Percentiles rank a stretch among this genome's conserved stretches.
These are phyloP conservation scores for Sminthopsis crassicaudata DNA, from an alignment of 2,113 vertebrate species.

Conservation along the genomic window DNA sequence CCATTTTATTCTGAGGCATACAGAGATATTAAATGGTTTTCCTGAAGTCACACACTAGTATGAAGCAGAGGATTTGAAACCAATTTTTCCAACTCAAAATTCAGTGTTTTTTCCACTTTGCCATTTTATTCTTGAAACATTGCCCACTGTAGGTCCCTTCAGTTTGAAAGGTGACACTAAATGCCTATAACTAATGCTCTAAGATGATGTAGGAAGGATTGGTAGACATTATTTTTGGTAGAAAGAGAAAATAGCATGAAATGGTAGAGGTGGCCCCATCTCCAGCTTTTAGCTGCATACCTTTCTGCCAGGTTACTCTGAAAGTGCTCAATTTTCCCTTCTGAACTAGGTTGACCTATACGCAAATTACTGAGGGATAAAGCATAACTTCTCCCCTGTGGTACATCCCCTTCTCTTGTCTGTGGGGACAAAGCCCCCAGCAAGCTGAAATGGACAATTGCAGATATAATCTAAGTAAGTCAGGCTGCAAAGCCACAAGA, in stretches of 20 bases:
- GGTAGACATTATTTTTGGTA: constrained; percentile 26
- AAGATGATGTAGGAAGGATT: background rate
- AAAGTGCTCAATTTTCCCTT: constrained; percentile 27
- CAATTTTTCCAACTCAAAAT: background rate
- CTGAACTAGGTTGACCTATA: constrained; percentile 24
- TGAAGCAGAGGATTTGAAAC: background rate
- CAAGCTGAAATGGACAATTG: constrained; percentile 44
- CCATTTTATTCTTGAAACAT: background rate
- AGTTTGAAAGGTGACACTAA: background rate
- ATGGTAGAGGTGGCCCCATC: constrained; percentile 5
- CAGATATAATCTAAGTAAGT: constrained; percentile 38
- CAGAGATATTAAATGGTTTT: background rate
- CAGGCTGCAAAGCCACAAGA: constrained; percentile 58
- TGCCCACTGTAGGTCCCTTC: background rate
- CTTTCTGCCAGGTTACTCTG: constrained; percentile 13
- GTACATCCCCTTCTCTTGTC: constrained; percentile 41
- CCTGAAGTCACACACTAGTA: background rate
- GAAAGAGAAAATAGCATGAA: background rate
- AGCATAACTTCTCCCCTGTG: background rate
- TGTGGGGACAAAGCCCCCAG: background rate
- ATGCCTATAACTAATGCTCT: background rate
- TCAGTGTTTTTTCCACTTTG: background rate
- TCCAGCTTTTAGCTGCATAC: background rate
- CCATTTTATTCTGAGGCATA: background rate
- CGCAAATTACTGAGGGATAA: constrained; percentile 5